Base-by-base conservation (phyloP, 2,113 vertebrate genomes). In the Cavia aperea region DNA sequence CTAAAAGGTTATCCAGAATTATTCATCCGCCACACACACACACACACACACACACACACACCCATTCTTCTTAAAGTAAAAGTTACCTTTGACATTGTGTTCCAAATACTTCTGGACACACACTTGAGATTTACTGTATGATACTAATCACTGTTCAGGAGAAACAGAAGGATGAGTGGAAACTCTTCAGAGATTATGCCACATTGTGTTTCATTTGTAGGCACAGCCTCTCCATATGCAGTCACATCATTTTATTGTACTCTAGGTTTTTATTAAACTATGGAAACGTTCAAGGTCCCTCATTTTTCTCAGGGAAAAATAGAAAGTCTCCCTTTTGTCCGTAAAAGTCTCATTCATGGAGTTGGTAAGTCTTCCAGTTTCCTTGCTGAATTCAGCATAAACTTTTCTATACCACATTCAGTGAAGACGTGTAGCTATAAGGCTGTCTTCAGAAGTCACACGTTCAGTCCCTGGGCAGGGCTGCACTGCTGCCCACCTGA, bases 401-500 rank as follows among this genome's bases (percentile, higher is more conserved):
- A 68, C 5, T 78, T 29, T 14, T 4, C 79, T 68, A 14, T 29
- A 58, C 79, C 5, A 54, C 89, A 79, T 85, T n/a, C 26, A 49
- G 16, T 33, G 70, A 75, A 29, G 24, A 1, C 79, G 72, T n/a
- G 62, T 66, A 33, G 16, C 49, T 66, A 49, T 60, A 2, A 4
- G 91, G 68, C 68, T n/a, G 1, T 83, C 49, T 84, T 63, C 4
- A 56, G 78, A 78, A 93, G 21, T 56, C 1, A 0, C n/a, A 1
- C 9, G 13, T 79, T 43, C 54, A 63, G 29, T 33, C 66, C 3
- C 4, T 46, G 39, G 62, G 88, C 56, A 58, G 0, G 54, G 36
- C 83, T 39, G 1, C 10, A 0, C 46, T 15, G 36, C 16, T 0
- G 12, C 75, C 68, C 1, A 0, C 9, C 0, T 1, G 6, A 13